Evolutionary conservation across 92 coral and sea anemone species (phyloP), one percentile per base, ranked within the genome.

Genomic region (Porites rus): DNA sequence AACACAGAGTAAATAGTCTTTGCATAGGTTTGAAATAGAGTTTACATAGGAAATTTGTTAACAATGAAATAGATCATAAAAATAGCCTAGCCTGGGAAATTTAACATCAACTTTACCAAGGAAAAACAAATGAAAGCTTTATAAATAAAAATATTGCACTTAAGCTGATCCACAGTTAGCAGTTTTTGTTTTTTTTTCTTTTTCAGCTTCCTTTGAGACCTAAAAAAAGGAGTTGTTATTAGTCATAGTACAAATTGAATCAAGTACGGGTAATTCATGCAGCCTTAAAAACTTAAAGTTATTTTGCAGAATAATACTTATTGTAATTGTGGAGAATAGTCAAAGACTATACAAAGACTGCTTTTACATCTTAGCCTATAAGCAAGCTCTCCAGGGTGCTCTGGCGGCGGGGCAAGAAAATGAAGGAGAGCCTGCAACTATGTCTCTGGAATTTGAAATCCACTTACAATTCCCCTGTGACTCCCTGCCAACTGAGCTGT

Each of bases 91-190:
- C 52, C 56, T 31, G 43, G 43, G 76, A 74, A 74, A 74, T 43
- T 53, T 53, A 74, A 74, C 64, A 74, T 51, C 63, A 74, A 74
- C 74, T 69, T 69, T 69, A 3, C 13, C 74, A 69, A 69, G 74
- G 74, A 69, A 31, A 69, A 22, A 69, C 74, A 69, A 69, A 69
- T 69, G 38, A 69, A 69, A 31, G 24, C 1, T 67, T 17, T 67
- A 31, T 21, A 17, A 69, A 69, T 9, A 19, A 69, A 69, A 69
- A 69, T 69, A 69, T 69, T 69, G 52, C 38, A 69, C 74, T 69
- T 31, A 69, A 69, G 74, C 24, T 69, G 74, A 17, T 69, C 74
- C 74, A 69, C 74, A 69, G 74, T 69, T 69, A 69, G 50, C 74
- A 69, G 74, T 8, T 69, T 69, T 69, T 69, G 43, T 25, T 25